Evolutionary conservation across 2,797 vertebrate genomes (phyloP).

Genomic region (Bufotes viridis): DNA sequence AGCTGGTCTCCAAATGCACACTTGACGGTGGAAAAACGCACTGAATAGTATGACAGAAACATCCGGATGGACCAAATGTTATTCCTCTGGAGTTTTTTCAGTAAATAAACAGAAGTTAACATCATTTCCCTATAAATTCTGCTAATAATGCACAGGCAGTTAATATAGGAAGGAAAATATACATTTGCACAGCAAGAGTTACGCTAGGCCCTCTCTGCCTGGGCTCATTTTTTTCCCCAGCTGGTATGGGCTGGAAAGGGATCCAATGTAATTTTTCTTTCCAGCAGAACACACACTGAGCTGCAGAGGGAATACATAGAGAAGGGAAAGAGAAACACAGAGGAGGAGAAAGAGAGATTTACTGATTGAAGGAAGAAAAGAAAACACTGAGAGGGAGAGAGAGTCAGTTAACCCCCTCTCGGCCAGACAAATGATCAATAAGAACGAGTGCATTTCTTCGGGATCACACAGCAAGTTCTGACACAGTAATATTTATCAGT

Average conservation of each 20-base stretch:
- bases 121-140: constrained; percentile 55
- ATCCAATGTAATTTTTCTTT: constrained; percentile 60
- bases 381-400: constrained; percentile 59
- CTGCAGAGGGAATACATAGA: constrained; percentile 57
- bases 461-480: constrained; percentile 2
- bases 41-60: constrained; percentile 32
- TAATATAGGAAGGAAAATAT: constrained; percentile 48
- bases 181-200: constrained; percentile 55
- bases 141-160: constrained; percentile 54
- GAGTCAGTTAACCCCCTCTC: constrained; percentile 43
- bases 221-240: constrained; percentile 55
- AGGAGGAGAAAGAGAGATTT: constrained; percentile 64
- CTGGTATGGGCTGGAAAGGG: constrained; percentile 61
- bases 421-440: not conserved
- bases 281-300: constrained; percentile 66
- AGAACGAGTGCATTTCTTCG: not conserved
- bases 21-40: not conserved
- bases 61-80: constrained; percentile 58
- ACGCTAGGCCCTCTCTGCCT: constrained; percentile 18
- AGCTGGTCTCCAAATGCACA: not conserved
- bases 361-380: constrained; percentile 61
- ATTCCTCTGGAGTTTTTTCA: constrained; percentile 61
- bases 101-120: constrained; percentile 53
- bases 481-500: constrained; percentile 17
- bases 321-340: constrained; percentile 59